A percentile compares a stretch with the other conserved stretches of the same genome.
Evolutionary conservation across 2,113 vertebrate species (phyloP).

Genomic region (Phrynosoma blainvillii): DNA sequence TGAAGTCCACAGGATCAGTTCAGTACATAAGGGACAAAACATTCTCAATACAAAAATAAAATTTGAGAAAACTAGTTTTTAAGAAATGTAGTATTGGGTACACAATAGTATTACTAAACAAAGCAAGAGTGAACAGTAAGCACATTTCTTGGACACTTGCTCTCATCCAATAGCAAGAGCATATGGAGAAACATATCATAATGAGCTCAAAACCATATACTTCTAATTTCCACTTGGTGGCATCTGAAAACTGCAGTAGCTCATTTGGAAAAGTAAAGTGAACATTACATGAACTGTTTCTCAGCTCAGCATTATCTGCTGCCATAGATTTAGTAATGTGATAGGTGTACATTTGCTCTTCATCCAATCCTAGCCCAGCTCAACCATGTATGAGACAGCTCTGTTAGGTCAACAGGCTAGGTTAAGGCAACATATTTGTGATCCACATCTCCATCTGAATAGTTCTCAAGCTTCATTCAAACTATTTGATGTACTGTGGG

Average conservation of each 20-base stretch:
- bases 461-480: background rate
- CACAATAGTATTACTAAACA: background rate
- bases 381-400: background rate
- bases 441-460: background rate
- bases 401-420: background rate
- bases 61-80: background rate
- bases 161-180: background rate
- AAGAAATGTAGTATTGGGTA: background rate
- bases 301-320: background rate
- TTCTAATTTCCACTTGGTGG: slow-evolving; percentile 69
- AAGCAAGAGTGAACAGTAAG: background rate
- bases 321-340: background rate
- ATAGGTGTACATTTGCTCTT: background rate
- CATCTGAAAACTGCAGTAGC: slow-evolving; percentile 24
- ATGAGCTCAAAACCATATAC: slow-evolving; percentile 1
- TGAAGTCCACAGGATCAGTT: too few relatives aligned
- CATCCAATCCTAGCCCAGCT: background rate
- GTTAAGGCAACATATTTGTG: background rate
- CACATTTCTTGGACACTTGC: background rate
- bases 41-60: too few relatives aligned
- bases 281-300: accelerated
- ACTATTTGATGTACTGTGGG: background rate
- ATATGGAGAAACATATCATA: background rate
- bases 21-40: too few relatives aligned
- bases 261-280: background rate